Conservation (phyloP, 2,113 vertebrate genomes). For the Drymodes brunneopygia region DNA sequence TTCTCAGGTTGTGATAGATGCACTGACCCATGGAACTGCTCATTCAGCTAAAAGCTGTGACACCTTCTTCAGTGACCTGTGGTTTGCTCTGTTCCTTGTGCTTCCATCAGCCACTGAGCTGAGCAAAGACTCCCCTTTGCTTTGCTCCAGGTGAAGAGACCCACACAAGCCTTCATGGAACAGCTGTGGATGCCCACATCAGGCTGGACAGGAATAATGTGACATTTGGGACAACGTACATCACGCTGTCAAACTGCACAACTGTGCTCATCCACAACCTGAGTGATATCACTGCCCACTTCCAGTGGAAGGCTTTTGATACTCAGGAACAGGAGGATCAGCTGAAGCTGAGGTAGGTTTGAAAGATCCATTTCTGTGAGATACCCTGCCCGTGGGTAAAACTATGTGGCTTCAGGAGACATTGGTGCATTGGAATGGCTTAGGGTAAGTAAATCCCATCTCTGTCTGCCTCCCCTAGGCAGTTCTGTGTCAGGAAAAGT, state of each 20-base stretch:
- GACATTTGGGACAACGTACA: slow-evolving; percentile 76
- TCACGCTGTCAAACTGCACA: slow-evolving; percentile 67
- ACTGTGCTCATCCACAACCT: slow-evolving; percentile 76
- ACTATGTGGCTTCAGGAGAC: background rate
- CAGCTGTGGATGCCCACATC: slow-evolving; percentile 76
- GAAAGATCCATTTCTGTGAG: background rate
- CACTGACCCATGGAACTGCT: too few relatives aligned
- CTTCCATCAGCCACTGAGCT: background rate
- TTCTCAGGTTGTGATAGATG: background rate
- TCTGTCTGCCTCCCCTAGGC: background rate
- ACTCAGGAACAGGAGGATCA: background rate
- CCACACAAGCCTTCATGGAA: slow-evolving; percentile 74
- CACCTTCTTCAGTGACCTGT: background rate
- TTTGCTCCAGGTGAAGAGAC: slow-evolving; percentile 78
- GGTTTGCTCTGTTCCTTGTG: background rate
- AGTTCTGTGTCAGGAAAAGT: background rate
- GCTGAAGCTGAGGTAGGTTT: slow-evolving; percentile 69
- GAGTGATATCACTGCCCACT: slow-evolving; percentile 64
- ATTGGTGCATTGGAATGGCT: background rate
- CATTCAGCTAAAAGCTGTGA: background rate
- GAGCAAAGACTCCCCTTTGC: background rate
- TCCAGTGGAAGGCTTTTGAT: background rate
- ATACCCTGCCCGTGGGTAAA: background rate
- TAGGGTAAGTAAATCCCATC: background rate
- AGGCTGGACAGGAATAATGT: slow-evolving; percentile 74